Base-by-base conservation (phyloP, 2,888 invertebrate species). In the Metacarcinus magister region DNA sequence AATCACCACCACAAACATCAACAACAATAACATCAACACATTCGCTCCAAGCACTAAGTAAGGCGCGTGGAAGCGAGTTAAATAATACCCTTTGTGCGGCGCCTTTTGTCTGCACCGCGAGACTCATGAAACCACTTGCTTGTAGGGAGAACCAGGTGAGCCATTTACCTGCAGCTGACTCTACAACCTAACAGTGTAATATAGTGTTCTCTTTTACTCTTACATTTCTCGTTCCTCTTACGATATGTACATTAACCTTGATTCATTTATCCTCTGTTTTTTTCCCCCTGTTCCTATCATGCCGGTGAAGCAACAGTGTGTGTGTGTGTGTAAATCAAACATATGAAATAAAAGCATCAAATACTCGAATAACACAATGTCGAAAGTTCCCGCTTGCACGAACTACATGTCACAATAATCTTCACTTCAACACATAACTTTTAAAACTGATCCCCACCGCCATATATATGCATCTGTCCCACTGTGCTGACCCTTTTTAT, bases 361-460 rank as follows among this genome's bases (percentile, higher is more conserved):
- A 67, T n/a, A 67, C n/a, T 8, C 3, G 67, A 67, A n/a, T n/a
- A n/a, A 23, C 67, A 67, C 67, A 5, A 67, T 67, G 4, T 67
- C n/a, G 67, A 67, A 67, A 4, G 67, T n/a, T 67, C 4, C n/a
- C 67, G 67, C n/a, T n/a, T 67, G n/a, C 67, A 67, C 67, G 23
- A n/a, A 67, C 67, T 19, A 13, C 67, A n/a, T 67, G 67, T 67
- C 67, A 67, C n/a, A n/a, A 67, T 67, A 67, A 67, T 67, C 67
- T 67, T 67, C 67, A 67, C 67, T 67, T 67, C 67, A 67, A 67
- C n/a, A n/a, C 67, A 67, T 67, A 67, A 67, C 67, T 67, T 67
- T 67, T 67, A 67, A 2, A 67, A 23, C 67, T 67, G n/a, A 67
- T 67, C 67, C 67, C n/a, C 67, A 7, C 67, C 3, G 19, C n/a